These are phyloP conservation scores for Coecobrya sp. DNA, from an alignment of 2,888 invertebrate genomes.

Conservation along the genomic window DNA sequence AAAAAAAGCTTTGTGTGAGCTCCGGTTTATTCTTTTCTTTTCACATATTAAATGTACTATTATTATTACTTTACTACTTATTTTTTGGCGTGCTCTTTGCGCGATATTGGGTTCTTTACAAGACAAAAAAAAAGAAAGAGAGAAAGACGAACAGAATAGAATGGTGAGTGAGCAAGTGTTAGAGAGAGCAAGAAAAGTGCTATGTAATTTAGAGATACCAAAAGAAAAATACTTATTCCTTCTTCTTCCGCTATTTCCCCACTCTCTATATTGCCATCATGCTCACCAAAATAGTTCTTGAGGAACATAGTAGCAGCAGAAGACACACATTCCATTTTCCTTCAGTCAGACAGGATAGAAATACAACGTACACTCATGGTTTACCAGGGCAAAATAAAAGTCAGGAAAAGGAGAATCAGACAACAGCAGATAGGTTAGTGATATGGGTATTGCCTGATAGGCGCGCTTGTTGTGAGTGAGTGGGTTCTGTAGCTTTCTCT, in stretches of 20 bases:
- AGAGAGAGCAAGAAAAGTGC: conserved; percentile 45
- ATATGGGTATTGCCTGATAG: neutral
- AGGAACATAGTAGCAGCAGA: neutral
- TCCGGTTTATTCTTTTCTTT: neutral
- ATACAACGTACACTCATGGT: too few relatives aligned
- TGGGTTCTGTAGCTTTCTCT: conserved; percentile 33
- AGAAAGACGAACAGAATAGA: neutral
- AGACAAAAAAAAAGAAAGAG: conserved; percentile 19
- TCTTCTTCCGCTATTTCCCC: conserved; percentile 12
- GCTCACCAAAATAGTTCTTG: neutral
- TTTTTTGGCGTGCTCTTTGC: neutral
- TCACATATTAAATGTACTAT: conserved; percentile 45
- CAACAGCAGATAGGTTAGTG: neutral
- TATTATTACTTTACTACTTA: conserved; percentile 23
- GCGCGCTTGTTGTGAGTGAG: neutral
- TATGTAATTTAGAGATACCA: conserved; percentile 69
- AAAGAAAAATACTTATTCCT: conserved; percentile 22
- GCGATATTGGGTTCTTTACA: conserved; percentile 25
- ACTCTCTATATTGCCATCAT: neutral
- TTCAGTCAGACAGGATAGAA: neutral
- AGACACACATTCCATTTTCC: conserved; percentile 20
- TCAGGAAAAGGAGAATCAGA: too few relatives aligned
- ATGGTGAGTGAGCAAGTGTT: neutral
- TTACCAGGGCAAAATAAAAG: too few relatives aligned
- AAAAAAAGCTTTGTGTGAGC: too few relatives aligned